phyloP scores from a whole-genome alignment of 2,113 vertebrate species.

The Sphyrna mokarran region DNA sequence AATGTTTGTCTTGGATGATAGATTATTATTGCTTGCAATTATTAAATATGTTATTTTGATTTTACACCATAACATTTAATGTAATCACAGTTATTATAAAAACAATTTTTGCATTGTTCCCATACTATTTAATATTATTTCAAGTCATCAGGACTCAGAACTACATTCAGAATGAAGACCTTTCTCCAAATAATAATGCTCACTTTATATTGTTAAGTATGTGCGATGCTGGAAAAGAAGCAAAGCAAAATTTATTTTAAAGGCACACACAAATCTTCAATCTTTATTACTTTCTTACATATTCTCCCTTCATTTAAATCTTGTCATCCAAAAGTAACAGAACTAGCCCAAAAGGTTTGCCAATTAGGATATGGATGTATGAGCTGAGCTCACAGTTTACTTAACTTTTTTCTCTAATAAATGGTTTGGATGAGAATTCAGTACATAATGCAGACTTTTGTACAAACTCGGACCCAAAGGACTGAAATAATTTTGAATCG shows the following conservation, averaged over 20 bases:
- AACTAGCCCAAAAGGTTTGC: background rate
- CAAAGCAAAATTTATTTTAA: background rate
- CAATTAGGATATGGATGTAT: background rate
- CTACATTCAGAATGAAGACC: background rate
- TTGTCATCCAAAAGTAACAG: background rate
- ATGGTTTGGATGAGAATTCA: slow-evolving; percentile 20
- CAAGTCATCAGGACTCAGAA: background rate
- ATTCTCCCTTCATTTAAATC: background rate
- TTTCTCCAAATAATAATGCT: background rate
- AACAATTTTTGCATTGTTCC: background rate
- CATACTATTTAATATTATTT: background rate
- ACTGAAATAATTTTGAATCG: background rate
- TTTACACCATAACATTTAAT: background rate
- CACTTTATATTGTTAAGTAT: background rate
- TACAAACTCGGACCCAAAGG: background rate
- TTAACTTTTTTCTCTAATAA: background rate
- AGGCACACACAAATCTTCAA: background rate
- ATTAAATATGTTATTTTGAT: background rate
- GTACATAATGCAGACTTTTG: slow-evolving; percentile 24
- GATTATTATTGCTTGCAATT: slow-evolving; percentile 5
- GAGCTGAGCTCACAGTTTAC: background rate
- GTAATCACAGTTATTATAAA: background rate
- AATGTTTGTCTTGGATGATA: background rate
- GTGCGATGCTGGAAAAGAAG: background rate
- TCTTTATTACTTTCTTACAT: slow-evolving; percentile 10